Evolutionary conservation across 2,113 vertebrate genomes (phyloP).

Genomic region (Mormyrus iriodes): DNA sequence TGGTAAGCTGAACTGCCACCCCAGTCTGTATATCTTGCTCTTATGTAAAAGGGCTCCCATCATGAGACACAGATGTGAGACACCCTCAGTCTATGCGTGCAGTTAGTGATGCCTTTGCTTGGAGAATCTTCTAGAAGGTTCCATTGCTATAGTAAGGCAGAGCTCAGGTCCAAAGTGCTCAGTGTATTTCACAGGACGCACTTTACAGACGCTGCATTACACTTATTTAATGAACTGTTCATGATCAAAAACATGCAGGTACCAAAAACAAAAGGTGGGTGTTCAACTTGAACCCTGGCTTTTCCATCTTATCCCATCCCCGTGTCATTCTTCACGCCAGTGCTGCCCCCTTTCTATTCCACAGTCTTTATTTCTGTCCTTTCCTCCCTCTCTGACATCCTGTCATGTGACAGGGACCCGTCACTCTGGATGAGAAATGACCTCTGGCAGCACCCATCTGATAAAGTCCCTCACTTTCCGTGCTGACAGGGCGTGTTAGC

Average conservation of each 20-base stretch:
- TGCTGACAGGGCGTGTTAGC: constrained; percentile 36
- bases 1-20: constrained; percentile 11
- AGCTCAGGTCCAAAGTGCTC: background rate
- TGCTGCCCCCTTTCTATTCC: background rate
- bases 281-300: background rate
- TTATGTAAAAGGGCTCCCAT: background rate
- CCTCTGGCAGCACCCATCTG: constrained; percentile 47
- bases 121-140: background rate
- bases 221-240: background rate
- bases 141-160: background rate
- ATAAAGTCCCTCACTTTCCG: constrained; percentile 56
- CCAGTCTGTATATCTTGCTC: background rate
- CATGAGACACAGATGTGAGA: background rate
- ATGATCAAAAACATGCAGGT: background rate
- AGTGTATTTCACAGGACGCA: background rate
- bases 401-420: constrained; percentile 36
- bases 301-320: background rate
- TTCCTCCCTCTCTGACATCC: background rate
- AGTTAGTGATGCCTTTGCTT: background rate
- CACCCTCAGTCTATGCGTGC: background rate
- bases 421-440: constrained; percentile 47
- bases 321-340: background rate
- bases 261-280: background rate
- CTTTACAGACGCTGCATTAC: background rate
- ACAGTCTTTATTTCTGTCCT: constrained; percentile 11